phyloP scores from a whole-genome alignment of 2,113 vertebrate species.

The Caranx melampygus region DNA sequence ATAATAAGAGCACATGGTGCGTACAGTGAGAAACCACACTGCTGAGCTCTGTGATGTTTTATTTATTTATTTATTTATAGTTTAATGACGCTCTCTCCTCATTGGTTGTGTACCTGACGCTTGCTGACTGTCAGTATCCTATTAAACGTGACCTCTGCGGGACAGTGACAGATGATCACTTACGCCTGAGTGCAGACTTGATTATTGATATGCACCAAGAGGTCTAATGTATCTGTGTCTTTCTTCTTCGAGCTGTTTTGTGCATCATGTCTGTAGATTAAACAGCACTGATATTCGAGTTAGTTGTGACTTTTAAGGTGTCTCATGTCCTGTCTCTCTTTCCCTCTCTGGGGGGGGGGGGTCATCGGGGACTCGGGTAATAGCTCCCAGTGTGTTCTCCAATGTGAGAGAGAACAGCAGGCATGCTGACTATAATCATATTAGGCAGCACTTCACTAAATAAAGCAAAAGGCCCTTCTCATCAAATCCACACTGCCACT shows the following conservation, averaged over 20 bases:
- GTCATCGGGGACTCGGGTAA: slow-evolving; percentile 74
- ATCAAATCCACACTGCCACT: slow-evolving; percentile 77
- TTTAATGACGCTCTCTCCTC: slow-evolving; percentile 37
- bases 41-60: slow-evolving; percentile 10
- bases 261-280: not conserved
- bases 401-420: slow-evolving; percentile 65
- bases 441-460: slow-evolving; percentile 85
- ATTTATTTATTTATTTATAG: too few species aligned
- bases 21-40: not conserved
- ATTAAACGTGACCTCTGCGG: slow-evolving; percentile 65
- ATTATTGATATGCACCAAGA: slow-evolving; percentile 33
- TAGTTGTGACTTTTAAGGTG: slow-evolving; percentile 4
- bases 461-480: slow-evolving; percentile 81
- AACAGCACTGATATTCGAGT: not conserved
- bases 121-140: slow-evolving; percentile 55
- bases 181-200: slow-evolving; percentile 24
- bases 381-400: slow-evolving; percentile 64
- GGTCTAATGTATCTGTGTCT: slow-evolving; percentile 1
- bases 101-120: slow-evolving; percentile 36
- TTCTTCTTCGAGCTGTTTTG: slow-evolving; percentile 7
- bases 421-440: slow-evolving; percentile 79
- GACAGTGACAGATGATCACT: slow-evolving; percentile 64
- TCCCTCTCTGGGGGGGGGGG: slow-evolving; percentile 26
- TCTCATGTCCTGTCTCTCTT: not conserved
- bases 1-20: slow-evolving; percentile 18